phyloP scores from a whole-genome alignment of 2,888 invertebrate genomes.

The Ischnus inquisitorius region DNA sequence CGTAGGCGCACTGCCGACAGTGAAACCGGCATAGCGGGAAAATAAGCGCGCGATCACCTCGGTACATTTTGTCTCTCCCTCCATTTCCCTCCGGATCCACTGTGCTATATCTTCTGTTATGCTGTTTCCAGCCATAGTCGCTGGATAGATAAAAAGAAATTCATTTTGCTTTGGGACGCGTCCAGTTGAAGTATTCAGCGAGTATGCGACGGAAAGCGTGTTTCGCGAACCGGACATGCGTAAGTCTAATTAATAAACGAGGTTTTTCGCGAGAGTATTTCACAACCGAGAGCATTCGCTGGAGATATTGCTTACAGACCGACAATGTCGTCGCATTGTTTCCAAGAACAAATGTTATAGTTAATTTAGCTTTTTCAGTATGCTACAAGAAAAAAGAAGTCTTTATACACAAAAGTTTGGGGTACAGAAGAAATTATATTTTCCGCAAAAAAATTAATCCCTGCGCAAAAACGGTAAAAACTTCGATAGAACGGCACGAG shows the following conservation, averaged over 20 bases:
- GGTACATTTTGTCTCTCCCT: conserved; percentile 39
- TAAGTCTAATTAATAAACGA: not conserved
- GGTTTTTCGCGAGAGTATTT: not conserved
- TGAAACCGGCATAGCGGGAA: conserved; percentile 47
- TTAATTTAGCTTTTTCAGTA: no score
- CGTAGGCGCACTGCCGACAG: conserved; percentile 50
- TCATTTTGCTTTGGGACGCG: not conserved
- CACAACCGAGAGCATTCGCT: not conserved
- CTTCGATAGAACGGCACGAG: not conserved
- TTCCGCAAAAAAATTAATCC: not conserved
- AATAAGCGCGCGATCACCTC: conserved; percentile 59
- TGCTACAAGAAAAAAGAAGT: not conserved
- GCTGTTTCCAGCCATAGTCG: conserved; percentile 1
- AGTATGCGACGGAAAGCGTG: not conserved
- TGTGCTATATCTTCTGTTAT: conserved; percentile 12
- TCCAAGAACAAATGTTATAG: no score
- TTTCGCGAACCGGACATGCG: not conserved
- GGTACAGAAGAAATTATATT: not conserved
- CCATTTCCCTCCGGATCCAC: conserved; percentile 24
- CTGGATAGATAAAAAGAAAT: not conserved
- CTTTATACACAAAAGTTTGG: not conserved
- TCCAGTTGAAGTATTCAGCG: not conserved
- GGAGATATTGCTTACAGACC: not conserved
- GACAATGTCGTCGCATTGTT: not conserved
- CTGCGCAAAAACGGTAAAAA: not conserved